These are phyloP conservation scores for Pantelozetes paolii DNA, from an alignment of 2,888 invertebrate species.

Conservation along the genomic window DNA sequence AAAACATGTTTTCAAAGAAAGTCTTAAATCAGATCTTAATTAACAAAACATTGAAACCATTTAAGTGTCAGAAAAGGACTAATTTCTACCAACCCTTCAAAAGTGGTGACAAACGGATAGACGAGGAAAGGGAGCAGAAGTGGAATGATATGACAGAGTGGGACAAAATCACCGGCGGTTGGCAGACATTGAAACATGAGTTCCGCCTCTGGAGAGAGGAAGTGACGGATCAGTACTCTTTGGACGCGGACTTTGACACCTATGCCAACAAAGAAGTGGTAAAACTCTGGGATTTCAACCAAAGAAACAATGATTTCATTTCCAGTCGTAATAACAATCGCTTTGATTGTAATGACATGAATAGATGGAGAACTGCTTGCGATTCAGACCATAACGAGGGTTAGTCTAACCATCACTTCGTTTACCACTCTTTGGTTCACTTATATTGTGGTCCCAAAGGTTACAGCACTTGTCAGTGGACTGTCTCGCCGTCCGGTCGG, in stretches of 20 bases:
- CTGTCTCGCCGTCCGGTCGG: conserved; percentile 40
- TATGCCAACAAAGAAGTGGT: conserved; percentile 45
- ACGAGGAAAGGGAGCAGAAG: neutral
- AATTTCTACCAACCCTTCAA: neutral
- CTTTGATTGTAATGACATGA: conserved; percentile 38
- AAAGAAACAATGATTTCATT: conserved; percentile 35
- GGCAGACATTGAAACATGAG: conserved; percentile 65
- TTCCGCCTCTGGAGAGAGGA: conserved; percentile 64
- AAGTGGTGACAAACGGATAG: neutral
- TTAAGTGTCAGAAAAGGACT: neutral
- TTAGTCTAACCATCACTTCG: conserved; percentile 40
- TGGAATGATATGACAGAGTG: conserved; percentile 7
- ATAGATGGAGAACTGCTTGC: conserved; percentile 45
- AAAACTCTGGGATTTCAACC: conserved; percentile 40
- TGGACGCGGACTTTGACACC: conserved; percentile 57
- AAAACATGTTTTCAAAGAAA: conserved; percentile 1
- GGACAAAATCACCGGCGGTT: conserved; percentile 54
- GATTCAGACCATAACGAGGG: conserved; percentile 46
- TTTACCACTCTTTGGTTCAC: neutral
- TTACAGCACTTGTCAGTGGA: conserved; percentile 31
- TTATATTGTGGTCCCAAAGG: conserved; percentile 3
- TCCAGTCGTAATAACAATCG: conserved; percentile 27
- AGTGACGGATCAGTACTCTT: conserved; percentile 61
- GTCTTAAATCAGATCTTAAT: neutral
- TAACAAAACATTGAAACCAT: neutral